These are phyloP conservation scores for Eudyptes chrysolophus DNA, from an alignment of 2,113 vertebrate species.

Conservation along the genomic window DNA sequence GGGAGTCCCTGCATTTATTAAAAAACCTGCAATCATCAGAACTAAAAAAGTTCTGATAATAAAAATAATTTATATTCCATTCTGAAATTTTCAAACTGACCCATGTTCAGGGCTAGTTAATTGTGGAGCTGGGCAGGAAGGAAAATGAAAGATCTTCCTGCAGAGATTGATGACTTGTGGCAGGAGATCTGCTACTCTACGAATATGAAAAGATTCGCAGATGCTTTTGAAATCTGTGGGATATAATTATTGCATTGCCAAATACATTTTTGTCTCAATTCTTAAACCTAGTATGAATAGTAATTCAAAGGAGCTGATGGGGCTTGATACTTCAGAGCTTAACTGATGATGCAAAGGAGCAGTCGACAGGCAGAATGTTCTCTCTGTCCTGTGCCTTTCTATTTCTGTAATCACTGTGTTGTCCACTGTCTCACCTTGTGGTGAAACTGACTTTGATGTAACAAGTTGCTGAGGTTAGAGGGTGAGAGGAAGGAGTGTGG, in stretches of 20 bases:
- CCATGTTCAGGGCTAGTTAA: neutral
- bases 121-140: neutral
- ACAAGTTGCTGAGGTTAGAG: neutral
- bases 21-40: neutral
- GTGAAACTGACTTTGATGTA: neutral
- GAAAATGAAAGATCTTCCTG: neutral
- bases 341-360: neutral
- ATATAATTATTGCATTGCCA: neutral
- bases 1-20: neutral
- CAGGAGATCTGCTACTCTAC: neutral
- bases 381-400: neutral
- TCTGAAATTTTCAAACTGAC: neutral
- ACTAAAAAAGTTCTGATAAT: neutral
- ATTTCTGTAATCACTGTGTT: neutral
- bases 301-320: neutral
- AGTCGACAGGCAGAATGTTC: neutral
- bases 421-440: neutral
- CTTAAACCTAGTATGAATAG: neutral
- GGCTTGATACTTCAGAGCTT: neutral
- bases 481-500: neutral
- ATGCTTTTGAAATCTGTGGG: neutral
- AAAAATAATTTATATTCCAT: neutral
- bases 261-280: neutral
- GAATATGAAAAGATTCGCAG: neutral
- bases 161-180: neutral